A percentile compares a stretch with the other conserved stretches of the same genome.
Evolutionary conservation across 2,797 vertebrate genomes (phyloP).

Genomic region (Oreochromis grahami): DNA sequence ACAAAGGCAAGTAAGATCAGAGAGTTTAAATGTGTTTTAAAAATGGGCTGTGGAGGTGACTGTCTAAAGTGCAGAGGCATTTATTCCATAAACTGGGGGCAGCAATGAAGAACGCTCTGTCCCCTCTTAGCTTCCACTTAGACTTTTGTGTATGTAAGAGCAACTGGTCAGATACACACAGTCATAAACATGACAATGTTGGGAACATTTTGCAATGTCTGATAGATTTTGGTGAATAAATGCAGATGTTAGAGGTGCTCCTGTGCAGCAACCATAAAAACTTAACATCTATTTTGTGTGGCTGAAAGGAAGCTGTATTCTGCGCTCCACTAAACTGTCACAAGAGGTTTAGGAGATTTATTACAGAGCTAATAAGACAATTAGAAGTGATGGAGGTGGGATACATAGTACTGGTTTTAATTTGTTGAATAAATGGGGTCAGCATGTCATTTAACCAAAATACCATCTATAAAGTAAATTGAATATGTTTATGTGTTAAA

Average conservation of each 20-base stretch:
- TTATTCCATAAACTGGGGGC: neutral
- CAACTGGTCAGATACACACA: neutral
- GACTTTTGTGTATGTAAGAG: neutral
- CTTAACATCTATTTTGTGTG: neutral
- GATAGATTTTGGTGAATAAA: neutral
- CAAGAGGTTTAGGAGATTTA: neutral
- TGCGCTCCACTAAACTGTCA: neutral
- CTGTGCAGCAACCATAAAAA: neutral
- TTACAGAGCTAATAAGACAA: neutral
- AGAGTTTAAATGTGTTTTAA: neutral
- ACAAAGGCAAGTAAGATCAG: neutral
- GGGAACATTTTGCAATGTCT: neutral
- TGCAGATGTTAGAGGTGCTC: neutral
- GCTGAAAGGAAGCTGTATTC: neutral
- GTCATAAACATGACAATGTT: neutral
- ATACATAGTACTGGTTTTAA: neutral
- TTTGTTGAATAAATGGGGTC: neutral
- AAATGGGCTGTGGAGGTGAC: neutral
- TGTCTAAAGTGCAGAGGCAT: neutral
- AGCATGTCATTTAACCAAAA: neutral
- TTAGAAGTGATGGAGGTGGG: neutral
- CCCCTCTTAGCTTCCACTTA: neutral
- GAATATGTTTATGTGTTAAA: neutral
- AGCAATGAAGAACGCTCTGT: neutral
- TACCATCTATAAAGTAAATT: slow-evolving; percentile 16